Evolutionary conservation across 2,113 vertebrate species (phyloP).

Genomic region (Ploceus nigricollis): DNA sequence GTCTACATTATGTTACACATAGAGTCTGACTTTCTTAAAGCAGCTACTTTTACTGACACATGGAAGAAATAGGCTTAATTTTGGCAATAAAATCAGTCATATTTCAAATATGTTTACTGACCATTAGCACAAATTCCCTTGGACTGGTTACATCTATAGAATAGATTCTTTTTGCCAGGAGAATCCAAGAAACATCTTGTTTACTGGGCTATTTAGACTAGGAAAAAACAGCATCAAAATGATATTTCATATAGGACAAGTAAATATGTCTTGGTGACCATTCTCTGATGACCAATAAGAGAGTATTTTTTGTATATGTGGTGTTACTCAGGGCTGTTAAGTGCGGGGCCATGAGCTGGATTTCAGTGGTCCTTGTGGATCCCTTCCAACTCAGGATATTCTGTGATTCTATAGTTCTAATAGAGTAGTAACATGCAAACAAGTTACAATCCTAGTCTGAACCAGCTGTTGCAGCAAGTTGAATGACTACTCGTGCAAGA

Average conservation of each 20-base stretch:
- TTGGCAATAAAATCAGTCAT: conserved; percentile 38
- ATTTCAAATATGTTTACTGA: conserved; percentile 58
- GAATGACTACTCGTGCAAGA: background rate
- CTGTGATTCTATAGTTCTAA: background rate
- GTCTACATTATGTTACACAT: conserved; percentile 13
- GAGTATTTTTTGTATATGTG: background rate
- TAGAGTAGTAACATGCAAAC: background rate
- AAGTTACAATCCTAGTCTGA: background rate
- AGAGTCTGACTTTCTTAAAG: conserved; percentile 32
- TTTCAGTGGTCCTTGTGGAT: background rate
- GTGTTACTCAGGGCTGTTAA: background rate
- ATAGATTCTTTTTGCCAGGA: conserved; percentile 46
- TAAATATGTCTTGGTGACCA: background rate
- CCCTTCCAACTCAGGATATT: background rate
- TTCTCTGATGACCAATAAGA: background rate
- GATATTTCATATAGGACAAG: conserved; percentile 9
- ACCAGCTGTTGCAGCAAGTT: background rate
- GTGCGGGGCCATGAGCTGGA: background rate
- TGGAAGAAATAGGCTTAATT: conserved; percentile 60
- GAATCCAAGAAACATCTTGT: conserved; percentile 46
- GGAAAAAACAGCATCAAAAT: conserved; percentile 26
- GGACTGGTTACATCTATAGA: conserved; percentile 45
- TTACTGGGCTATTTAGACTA: conserved; percentile 37
- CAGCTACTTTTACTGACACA: conserved; percentile 53
- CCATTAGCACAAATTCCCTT: conserved; percentile 52